Base-by-base conservation (phyloP, 2,113 vertebrate species). In the Callaeas wilsoni region DNA sequence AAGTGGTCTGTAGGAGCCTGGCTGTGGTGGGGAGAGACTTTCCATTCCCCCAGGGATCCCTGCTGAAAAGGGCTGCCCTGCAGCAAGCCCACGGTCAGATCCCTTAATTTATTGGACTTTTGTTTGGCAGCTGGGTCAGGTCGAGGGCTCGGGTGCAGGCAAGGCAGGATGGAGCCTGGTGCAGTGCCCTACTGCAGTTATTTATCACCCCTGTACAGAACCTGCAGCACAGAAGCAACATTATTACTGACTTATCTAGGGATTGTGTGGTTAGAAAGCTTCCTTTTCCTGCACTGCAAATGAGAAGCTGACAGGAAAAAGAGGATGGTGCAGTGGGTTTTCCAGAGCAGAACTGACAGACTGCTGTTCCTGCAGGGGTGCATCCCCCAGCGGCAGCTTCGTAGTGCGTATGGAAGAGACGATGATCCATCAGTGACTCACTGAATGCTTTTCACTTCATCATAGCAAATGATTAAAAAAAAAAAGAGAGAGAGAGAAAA, bases 371-470 rank as follows among this genome's bases (percentile, higher is more conserved):
- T 88, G 79, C 85, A 74, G 87, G 78, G 91, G 5, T 9, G 4
- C 76, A 42, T 19, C 55, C 90, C 94, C 75, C 91, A 41, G 89
- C 12, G 2, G 89, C 94, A 80, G 75, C 78, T 86, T 91, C 91
- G 75, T 16, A 2, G 67, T 93, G 94, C 82, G 52, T 53, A 79
- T 75, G 83, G 91, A 84, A 35, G 64, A 86, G 93, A 64, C 0
- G 21, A 71, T 87, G 91, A 84, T 94, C 90, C 82, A 42, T 53
- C 76, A 62, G 79, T 93, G 95, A 97, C 91, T 96, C 96, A 96
- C 53, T 39, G 69, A 56, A 62, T 13, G 57, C 88, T 89, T 93
- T 90, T 87, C 73, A 57, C 68, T 95, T 90, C 63, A 71, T 84
- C 73, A 70, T 19, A 67, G 90, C 19, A 69, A 94, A 81, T 41